Percentiles rank a stretch among this genome's conserved stretches.
Conservation (phyloP, 92 coral and sea anemone genomes). For the Hydrozoanthus gracilis region DNA sequence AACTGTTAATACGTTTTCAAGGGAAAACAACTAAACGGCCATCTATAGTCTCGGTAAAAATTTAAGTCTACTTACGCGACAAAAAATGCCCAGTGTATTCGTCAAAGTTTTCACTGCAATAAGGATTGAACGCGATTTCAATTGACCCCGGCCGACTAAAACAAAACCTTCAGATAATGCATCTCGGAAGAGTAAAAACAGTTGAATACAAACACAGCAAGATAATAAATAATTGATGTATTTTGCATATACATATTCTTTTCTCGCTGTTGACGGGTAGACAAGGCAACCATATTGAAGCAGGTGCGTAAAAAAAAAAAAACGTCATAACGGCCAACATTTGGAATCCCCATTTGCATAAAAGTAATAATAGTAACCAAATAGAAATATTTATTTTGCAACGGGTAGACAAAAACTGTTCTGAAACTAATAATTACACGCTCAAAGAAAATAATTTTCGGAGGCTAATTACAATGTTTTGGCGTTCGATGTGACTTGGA, state of each 20-base stretch:
- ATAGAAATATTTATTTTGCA: slow-evolving; percentile 14
- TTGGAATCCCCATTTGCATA: slow-evolving; percentile 5
- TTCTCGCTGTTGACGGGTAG: slow-evolving; percentile 13
- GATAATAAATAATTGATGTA: slow-evolving; percentile 29
- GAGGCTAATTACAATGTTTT: not conserved
- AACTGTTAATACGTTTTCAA: not conserved
- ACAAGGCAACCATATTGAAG: not conserved
- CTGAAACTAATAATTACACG: slow-evolving; percentile 2
- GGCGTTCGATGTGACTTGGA: not conserved
- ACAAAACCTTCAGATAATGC: not conserved
- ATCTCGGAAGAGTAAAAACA: slow-evolving; percentile 13
- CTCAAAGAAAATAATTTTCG: not conserved
- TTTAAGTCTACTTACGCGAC: slow-evolving; percentile 7
- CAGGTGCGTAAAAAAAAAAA: slow-evolving; percentile 17
- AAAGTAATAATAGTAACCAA: not conserved
- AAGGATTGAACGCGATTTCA: not conserved
- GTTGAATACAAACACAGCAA: slow-evolving; percentile 15
- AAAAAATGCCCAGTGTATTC: not conserved
- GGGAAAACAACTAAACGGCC: not conserved
- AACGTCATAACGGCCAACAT: not conserved
- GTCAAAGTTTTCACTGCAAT: not conserved
- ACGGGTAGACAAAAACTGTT: not conserved
- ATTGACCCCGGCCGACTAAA: not conserved
- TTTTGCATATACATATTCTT: slow-evolving; percentile 17
- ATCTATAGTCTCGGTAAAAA: not conserved